These are phyloP conservation scores for Geothlypis trichas DNA, from an alignment of 2,113 vertebrate genomes.

Conservation along the genomic window DNA sequence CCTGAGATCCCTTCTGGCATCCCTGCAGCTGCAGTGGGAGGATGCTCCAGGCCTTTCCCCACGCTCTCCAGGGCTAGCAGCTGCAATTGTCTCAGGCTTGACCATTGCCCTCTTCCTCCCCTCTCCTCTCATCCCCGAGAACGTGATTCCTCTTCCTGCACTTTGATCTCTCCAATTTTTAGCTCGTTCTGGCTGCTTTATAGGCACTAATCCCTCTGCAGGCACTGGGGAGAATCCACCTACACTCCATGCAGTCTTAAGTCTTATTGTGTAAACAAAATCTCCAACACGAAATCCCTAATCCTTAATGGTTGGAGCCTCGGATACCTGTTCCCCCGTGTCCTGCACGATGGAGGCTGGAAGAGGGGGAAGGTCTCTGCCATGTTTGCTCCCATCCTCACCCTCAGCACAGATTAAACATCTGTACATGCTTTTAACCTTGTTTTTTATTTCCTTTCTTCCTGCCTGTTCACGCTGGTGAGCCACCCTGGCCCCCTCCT, in stretches of 20 bases:
- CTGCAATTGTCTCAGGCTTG: fast-evolving
- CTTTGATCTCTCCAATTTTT: conserved; percentile 54
- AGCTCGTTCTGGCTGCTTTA: conserved; percentile 46
- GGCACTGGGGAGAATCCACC: conserved; percentile 60
- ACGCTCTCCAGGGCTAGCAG: neutral
- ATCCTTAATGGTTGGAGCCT: conserved; percentile 18
- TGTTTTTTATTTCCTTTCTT: neutral
- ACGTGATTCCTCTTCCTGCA: conserved; percentile 10
- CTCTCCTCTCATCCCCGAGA: neutral
- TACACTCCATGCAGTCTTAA: conserved; percentile 57
- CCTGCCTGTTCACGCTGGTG: fast-evolving
- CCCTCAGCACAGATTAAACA: neutral
- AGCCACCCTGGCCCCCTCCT: neutral
- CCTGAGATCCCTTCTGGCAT: neutral
- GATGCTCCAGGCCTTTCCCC: neutral
- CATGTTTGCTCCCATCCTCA: neutral
- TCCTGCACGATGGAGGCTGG: neutral
- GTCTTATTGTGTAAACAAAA: conserved; percentile 66
- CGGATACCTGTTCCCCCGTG: neutral
- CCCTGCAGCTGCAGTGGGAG: neutral
- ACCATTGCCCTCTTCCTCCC: neutral
- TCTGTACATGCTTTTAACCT: neutral
- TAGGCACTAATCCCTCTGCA: conserved; percentile 63
- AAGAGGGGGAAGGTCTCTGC: neutral
- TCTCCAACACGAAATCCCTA: conserved; percentile 43